Evolutionary conservation across 2,888 invertebrate genomes (phyloP).

Genomic region (Mythimna lalbum): DNA sequence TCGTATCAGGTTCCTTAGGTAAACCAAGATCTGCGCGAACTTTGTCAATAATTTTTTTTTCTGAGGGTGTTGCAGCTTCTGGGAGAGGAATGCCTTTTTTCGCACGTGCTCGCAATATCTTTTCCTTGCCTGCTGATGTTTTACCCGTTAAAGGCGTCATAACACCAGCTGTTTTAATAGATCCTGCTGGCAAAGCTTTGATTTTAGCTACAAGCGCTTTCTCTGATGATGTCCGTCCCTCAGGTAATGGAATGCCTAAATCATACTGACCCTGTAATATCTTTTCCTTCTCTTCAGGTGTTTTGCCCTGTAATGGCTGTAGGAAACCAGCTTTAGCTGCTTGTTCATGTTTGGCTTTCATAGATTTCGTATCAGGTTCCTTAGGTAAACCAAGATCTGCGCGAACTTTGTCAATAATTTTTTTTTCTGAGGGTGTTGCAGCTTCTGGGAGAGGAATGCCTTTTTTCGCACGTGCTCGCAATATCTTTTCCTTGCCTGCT

Average conservation of each 20-base stretch:
- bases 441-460: constrained; percentile 55
- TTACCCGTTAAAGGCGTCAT: background rate
- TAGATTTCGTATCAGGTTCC: background rate
- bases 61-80: constrained; percentile 52
- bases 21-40: constrained; percentile 54
- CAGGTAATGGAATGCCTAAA: too few relatives aligned
- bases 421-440: constrained; percentile 60
- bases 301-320: too few relatives aligned
- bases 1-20: constrained; percentile 53
- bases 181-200: background rate
- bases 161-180: background rate
- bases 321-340: constrained; percentile 4
- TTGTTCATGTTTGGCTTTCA: background rate
- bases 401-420: constrained; percentile 3
- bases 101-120: constrained; percentile 23
- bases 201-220: constrained; percentile 22
- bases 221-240: constrained; percentile 51
- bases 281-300: too few relatives aligned
- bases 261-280: too few relatives aligned
- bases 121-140: constrained; percentile 12
- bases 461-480: constrained; percentile 21
- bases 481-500: constrained; percentile 31
- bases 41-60: constrained; percentile 56
- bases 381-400: background rate
- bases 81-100: constrained; percentile 39